Conservation (phyloP, 2,113 vertebrate genomes). For the Columba livia region DNA sequence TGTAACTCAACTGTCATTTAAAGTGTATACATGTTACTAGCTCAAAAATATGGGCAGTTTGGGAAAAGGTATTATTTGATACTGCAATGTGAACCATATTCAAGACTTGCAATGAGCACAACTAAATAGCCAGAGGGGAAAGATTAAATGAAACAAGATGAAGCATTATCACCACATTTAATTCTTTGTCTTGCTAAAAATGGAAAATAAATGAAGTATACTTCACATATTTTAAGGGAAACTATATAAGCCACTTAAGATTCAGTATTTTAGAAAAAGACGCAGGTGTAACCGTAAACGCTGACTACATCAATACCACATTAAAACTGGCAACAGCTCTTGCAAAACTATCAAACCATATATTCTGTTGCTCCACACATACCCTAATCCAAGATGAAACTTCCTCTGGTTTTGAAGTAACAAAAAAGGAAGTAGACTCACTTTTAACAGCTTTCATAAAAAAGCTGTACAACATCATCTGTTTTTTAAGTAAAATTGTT, state of each 20-base stretch:
- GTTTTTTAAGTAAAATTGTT: background rate
- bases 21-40: background rate
- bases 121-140: background rate
- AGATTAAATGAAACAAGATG: conserved; percentile 1
- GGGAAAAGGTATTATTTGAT: background rate
- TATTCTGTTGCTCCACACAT: background rate
- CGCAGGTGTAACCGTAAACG: background rate
- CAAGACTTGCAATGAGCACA: background rate
- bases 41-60: background rate
- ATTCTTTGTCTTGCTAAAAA: background rate
- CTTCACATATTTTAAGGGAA: background rate
- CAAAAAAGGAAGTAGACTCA: background rate
- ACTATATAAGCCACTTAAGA: background rate
- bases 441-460: background rate
- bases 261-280: background rate
- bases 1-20: background rate
- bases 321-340: conserved; percentile 9
- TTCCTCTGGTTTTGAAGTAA: conserved; percentile 22
- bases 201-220: background rate
- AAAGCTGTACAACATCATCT: background rate
- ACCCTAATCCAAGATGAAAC: background rate
- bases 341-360: conserved; percentile 24
- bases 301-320: background rate
- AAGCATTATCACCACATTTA: background rate
- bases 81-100: background rate